A percentile compares a stretch with the other conserved stretches of the same genome.
These are phyloP conservation scores for Mythimna ferrago DNA, from an alignment of 2,888 invertebrate species.

Conservation along the genomic window DNA sequence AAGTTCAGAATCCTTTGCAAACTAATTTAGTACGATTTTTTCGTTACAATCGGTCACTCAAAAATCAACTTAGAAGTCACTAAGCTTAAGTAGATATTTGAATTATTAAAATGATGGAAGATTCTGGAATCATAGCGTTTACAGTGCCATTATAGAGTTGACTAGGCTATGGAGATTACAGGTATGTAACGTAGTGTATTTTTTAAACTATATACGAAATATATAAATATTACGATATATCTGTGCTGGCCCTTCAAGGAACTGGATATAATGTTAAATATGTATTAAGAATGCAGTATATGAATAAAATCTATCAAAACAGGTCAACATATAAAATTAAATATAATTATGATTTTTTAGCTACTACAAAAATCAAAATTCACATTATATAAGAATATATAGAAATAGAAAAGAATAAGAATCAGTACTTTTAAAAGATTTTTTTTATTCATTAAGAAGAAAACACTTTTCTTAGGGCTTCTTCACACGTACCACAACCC, in stretches of 20 bases:
- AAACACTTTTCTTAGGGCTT: too few relatives aligned
- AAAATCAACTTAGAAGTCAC: not conserved
- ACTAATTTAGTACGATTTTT: not conserved
- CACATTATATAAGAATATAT: too few relatives aligned
- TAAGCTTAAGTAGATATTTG: not conserved
- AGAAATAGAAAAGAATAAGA: too few relatives aligned
- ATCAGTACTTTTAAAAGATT: too few relatives aligned
- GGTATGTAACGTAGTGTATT: constrained; percentile 7
- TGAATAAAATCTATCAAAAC: too few relatives aligned
- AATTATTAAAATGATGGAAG: not conserved
- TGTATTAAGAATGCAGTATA: too few relatives aligned
- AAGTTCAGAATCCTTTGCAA: not conserved
- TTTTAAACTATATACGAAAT: not conserved
- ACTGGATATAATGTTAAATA: not conserved
- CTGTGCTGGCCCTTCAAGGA: not conserved
- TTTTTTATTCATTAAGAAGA: too few relatives aligned
- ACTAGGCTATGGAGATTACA: constrained; percentile 18
- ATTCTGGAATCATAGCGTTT: not conserved
- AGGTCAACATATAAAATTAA: too few relatives aligned
- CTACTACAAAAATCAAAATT: too few relatives aligned
- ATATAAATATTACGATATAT: not conserved
- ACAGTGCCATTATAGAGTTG: not conserved
- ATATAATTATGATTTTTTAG: too few relatives aligned
- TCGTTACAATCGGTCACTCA: not conserved
- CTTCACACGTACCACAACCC: too few relatives aligned